Percentiles rank a stretch among this genome's conserved stretches.
Evolutionary conservation across 2,113 vertebrate genomes (phyloP).

Genomic region (Muntiacus reevesi): DNA sequence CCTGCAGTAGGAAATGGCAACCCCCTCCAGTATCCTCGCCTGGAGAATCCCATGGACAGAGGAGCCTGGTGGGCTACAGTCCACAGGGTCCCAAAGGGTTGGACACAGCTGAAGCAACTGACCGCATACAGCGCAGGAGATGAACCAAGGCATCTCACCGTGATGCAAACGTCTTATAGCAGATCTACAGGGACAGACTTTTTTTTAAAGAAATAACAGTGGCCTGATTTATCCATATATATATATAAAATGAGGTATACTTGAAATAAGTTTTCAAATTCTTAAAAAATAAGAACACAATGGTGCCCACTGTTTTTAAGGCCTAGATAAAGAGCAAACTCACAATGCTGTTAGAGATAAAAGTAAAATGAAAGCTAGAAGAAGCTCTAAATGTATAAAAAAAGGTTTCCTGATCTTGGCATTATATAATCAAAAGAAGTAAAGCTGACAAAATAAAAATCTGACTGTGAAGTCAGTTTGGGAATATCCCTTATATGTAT

Average conservation of each 20-base stretch:
- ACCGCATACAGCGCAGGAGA: not conserved
- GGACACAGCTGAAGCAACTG: not conserved
- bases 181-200: not conserved
- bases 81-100: not conserved
- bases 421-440: not conserved
- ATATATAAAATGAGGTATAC: not conserved
- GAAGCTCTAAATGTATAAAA: not conserved
- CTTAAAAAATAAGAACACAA: not conserved
- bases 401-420: not conserved
- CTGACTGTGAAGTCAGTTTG: not conserved
- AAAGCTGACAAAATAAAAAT: not conserved
- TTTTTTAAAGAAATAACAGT: not conserved
- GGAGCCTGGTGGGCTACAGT: not conserved
- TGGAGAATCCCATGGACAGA: not conserved
- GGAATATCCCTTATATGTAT: not conserved
- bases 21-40: not conserved
- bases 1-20: not conserved
- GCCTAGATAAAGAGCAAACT: not conserved
- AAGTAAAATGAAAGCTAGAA: conserved; percentile 4
- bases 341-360: not conserved
- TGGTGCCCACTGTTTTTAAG: not conserved
- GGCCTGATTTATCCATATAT: not conserved
- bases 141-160: not conserved
- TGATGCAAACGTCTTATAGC: not conserved
- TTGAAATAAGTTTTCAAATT: not conserved